Evolutionary conservation across 2,888 invertebrate genomes (phyloP).

Genomic region (Sturmia bella): DNA sequence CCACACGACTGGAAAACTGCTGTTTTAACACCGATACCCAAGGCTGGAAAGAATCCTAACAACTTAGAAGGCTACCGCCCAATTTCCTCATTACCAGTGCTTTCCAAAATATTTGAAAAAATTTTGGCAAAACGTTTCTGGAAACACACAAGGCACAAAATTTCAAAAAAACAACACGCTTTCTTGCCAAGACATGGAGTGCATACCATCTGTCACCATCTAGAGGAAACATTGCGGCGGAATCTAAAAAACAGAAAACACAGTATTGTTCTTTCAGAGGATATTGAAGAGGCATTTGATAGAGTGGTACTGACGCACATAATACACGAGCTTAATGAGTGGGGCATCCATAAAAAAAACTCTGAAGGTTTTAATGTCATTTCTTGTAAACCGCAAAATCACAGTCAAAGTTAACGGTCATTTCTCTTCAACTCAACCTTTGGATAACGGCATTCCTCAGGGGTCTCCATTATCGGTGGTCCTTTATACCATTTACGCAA

Average conservation of each 20-base stretch:
- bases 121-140: slow-evolving; percentile 8
- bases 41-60: not conserved
- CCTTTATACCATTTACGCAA: not conserved
- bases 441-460: no score
- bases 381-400: not conserved
- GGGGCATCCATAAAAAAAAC: no score
- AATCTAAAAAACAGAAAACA: slow-evolving; percentile 9
- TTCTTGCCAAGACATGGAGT: slow-evolving; percentile 16
- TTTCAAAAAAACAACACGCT: slow-evolving; percentile 4
- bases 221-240: not conserved
- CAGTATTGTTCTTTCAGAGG: not conserved
- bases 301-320: not conserved
- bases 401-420: not conserved
- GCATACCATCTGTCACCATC: not conserved
- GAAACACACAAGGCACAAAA: not conserved
- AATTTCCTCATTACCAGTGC: slow-evolving; percentile 3
- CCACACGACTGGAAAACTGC: slow-evolving; percentile 25
- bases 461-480: no score
- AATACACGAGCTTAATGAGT: no score
- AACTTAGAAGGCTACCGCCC: not conserved
- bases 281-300: slow-evolving; percentile 28
- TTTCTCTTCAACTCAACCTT: not conserved
- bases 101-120: slow-evolving; percentile 24
- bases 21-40: slow-evolving; percentile 5
- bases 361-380: not conserved